Percentiles rank a stretch among this genome's conserved stretches.
phyloP scores from a whole-genome alignment of 1,140 invertebrate species.

The Drosophila subobscura region DNA sequence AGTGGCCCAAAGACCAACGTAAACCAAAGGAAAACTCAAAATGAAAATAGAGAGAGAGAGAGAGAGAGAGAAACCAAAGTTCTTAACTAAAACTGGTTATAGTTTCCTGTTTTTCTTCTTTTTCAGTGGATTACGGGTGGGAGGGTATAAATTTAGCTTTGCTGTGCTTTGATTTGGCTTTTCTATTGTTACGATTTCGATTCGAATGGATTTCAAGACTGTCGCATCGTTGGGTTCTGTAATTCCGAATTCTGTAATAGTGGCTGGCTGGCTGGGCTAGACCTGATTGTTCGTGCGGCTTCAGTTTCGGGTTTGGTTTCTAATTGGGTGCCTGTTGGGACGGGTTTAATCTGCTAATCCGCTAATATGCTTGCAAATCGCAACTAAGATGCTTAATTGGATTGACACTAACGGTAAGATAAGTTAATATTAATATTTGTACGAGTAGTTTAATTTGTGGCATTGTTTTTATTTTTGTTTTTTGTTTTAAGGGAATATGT shows the following conservation, averaged over 20 bases:
- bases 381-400: slow-evolving; percentile 81
- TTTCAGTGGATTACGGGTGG: slow-evolving; percentile 9
- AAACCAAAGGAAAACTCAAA: slow-evolving; percentile 63
- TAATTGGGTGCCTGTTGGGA: slow-evolving; percentile 74
- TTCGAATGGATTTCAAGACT: slow-evolving; percentile 33
- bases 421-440: slow-evolving; percentile 51
- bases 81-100: slow-evolving; percentile 66
- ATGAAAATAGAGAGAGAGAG: slow-evolving; percentile 24
- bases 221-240: slow-evolving; percentile 21
- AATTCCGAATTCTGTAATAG: slow-evolving; percentile 23
- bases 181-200: slow-evolving; percentile 27
- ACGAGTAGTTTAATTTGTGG: slow-evolving; percentile 57
- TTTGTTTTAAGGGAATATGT: slow-evolving; percentile 10
- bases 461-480: slow-evolving; percentile 60
- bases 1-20: slow-evolving; percentile 23
- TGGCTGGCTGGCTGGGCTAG: not conserved
- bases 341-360: slow-evolving; percentile 84
- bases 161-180: slow-evolving; percentile 35
- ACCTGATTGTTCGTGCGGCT: slow-evolving; percentile 25
- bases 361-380: slow-evolving; percentile 81
- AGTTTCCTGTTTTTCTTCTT: slow-evolving; percentile 54
- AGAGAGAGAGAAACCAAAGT: slow-evolving; percentile 37
- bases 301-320: slow-evolving; percentile 48
- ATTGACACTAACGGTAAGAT: slow-evolving; percentile 71
- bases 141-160: slow-evolving; percentile 40